Evolutionary conservation across 2,113 vertebrate species (phyloP).

Genomic region (Panthera tigris): DNA sequence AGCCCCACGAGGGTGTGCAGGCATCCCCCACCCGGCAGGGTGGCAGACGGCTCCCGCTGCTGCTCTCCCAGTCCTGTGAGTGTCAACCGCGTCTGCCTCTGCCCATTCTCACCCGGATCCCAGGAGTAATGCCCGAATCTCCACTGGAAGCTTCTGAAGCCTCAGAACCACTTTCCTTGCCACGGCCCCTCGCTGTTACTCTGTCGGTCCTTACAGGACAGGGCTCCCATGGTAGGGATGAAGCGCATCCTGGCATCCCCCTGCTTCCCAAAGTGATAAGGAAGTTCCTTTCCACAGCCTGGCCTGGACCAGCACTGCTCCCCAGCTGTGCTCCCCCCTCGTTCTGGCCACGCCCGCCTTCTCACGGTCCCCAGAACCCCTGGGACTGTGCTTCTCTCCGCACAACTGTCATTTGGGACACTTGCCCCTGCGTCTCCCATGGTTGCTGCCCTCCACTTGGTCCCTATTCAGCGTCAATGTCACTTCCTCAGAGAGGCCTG

Average conservation of each 20-base stretch:
- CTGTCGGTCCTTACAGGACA: background rate
- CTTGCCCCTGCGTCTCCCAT: fast-evolving
- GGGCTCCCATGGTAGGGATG: background rate
- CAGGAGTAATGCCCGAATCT: background rate
- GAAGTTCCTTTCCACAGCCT: background rate
- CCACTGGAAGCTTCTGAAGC: background rate
- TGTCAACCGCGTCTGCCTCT: background rate
- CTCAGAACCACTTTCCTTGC: background rate
- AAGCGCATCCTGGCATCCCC: background rate
- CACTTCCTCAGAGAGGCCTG: background rate
- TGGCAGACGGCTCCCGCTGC: too few relatives aligned
- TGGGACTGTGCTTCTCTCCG: background rate
- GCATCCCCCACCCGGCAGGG: background rate
- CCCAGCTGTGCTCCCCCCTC: too few relatives aligned
- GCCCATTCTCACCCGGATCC: background rate
- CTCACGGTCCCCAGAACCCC: background rate
- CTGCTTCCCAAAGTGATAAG: background rate
- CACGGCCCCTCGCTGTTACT: background rate
- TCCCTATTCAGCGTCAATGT: fast-evolving
- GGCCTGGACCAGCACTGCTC: background rate
- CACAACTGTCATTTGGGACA: too few relatives aligned
- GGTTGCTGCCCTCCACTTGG: background rate
- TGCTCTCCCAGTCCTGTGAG: background rate
- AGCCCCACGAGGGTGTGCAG: too few relatives aligned
- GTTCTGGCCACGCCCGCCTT: background rate